phyloP scores from a whole-genome alignment of 2,888 invertebrate genomes.

The Lamellibrachia satsuma region DNA sequence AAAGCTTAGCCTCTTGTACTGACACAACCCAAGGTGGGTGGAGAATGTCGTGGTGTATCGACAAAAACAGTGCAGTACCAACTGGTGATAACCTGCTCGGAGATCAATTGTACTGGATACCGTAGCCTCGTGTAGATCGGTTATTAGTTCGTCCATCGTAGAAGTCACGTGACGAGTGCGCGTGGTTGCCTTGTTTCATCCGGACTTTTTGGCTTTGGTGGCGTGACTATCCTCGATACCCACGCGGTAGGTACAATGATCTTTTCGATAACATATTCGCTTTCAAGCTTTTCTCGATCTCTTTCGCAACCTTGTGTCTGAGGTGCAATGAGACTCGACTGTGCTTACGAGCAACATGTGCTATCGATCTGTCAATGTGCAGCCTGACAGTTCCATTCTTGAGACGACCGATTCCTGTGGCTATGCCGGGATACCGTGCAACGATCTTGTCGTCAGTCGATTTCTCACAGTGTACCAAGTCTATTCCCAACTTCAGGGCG shows the following conservation, averaged over 20 bases:
- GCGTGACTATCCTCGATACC: too few relatives aligned
- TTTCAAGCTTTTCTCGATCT: conserved; percentile 40
- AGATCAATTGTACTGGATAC: too few relatives aligned
- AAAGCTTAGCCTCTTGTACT: too few relatives aligned
- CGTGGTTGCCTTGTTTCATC: too few relatives aligned
- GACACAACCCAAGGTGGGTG: too few relatives aligned
- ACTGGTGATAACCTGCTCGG: too few relatives aligned
- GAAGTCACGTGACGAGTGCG: too few relatives aligned
- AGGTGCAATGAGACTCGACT: neutral
- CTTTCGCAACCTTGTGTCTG: conserved; percentile 37
- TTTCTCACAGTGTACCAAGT: neutral
- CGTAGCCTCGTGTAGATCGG: neutral
- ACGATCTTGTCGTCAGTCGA: neutral
- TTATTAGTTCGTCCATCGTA: too few relatives aligned
- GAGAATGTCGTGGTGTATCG: too few relatives aligned
- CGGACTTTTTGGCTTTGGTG: too few relatives aligned
- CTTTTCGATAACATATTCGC: conserved; percentile 42
- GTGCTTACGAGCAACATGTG: neutral
- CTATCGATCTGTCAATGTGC: neutral
- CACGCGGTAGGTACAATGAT: too few relatives aligned
- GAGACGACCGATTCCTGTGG: neutral
- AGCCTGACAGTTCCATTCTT: neutral
- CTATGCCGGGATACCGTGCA: neutral
- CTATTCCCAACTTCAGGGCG: neutral
- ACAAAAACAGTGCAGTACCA: too few relatives aligned